Evolutionary conservation across 1,140 invertebrate species (phyloP), one percentile per base, ranked within the genome.

Genomic region (Drosophila obscura): DNA sequence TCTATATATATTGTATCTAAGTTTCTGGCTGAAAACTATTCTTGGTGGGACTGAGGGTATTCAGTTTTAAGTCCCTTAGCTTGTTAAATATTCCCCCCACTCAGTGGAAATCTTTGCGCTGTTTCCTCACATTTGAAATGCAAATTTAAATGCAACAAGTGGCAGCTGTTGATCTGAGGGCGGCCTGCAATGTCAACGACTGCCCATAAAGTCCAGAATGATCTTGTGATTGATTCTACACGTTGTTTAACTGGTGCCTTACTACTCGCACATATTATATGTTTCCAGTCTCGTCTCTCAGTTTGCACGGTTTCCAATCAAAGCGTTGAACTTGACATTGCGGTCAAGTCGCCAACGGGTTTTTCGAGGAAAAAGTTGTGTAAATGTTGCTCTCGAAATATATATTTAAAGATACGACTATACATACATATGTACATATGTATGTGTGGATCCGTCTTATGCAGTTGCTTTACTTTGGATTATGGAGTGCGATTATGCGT

Each of bases 321-420:
- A 52, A 45, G 9, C 57, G 9, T 59, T 79, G 75, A 79, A 73
- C 76, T 79, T 79, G 76, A 73, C 75, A 73, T 77, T 68, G 64
- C 50, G 43, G 26, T 41, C 24, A 41, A 15, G 8, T 35, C 26
- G 1, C 44, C 41, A 26, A 45, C 55, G 11, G 55, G 8, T 57
- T 28, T 52, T 39, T 39, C 11, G n/a, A 49, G 39, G 7, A 28
- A 11, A 11, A 48, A 46, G 31, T 35, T 9, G 31, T 9, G 31
- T 8, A 28, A 28, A 28, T 7, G 26, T 35, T 35, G 35, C 35
- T 39, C 11, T 39, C 35, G 4, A 39, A 35, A 35, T 11, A 11
- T 24, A 24, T 28, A 28, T 28, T 28, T 7, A 28, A 28, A 28
- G 26, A 28, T 28, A 7, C 26, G 5, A 28, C 5, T 19, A 31